phyloP scores from a whole-genome alignment of 2,797 vertebrate genomes.

The Eupleurogrammus muticus region DNA sequence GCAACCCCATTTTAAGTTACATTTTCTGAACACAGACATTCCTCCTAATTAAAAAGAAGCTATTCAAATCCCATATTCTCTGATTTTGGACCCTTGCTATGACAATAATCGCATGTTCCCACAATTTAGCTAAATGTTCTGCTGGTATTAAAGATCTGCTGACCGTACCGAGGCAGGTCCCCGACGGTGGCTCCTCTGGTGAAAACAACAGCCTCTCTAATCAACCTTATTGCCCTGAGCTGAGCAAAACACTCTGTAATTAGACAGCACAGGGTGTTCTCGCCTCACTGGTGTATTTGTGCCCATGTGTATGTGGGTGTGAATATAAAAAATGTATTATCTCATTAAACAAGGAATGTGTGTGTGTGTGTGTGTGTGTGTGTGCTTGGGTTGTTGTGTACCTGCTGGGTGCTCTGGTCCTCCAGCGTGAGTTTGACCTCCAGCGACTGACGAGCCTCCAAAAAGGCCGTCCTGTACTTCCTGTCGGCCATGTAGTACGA shows the following conservation, averaged over 20 bases:
- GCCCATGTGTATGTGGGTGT: conserved; percentile 12
- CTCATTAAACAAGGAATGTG: conserved; percentile 22
- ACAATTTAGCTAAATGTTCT: not conserved
- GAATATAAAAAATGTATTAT: conserved; percentile 13
- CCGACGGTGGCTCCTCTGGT: conserved; percentile 43
- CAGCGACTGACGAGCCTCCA: conserved; percentile 95
- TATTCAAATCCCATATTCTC: too few relatives aligned
- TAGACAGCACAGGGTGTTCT: conserved; percentile 52
- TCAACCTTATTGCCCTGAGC: conserved; percentile 60
- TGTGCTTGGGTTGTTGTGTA: not conserved
- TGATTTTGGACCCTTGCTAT: too few relatives aligned
- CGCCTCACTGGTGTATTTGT: conserved; percentile 28
- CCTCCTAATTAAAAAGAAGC: too few relatives aligned
- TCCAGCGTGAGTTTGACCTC: conserved; percentile 95
- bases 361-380: conserved; percentile 19
- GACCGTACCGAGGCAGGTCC: conserved; percentile 42
- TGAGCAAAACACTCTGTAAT: conserved; percentile 73
- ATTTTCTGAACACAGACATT: too few relatives aligned
- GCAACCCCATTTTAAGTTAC: too few relatives aligned
- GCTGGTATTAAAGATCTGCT: conserved; percentile 23
- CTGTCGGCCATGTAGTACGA: conserved; percentile 96
- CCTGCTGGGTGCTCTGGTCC: conserved; percentile 89
- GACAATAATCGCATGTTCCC: not conserved
- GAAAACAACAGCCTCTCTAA: conserved; percentile 72
- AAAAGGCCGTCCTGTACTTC: conserved; percentile 94